A percentile compares a stretch with the other conserved stretches of the same genome.
Evolutionary conservation across 2,797 vertebrate genomes (phyloP).

Genomic region (Sebastes iracundus): DNA sequence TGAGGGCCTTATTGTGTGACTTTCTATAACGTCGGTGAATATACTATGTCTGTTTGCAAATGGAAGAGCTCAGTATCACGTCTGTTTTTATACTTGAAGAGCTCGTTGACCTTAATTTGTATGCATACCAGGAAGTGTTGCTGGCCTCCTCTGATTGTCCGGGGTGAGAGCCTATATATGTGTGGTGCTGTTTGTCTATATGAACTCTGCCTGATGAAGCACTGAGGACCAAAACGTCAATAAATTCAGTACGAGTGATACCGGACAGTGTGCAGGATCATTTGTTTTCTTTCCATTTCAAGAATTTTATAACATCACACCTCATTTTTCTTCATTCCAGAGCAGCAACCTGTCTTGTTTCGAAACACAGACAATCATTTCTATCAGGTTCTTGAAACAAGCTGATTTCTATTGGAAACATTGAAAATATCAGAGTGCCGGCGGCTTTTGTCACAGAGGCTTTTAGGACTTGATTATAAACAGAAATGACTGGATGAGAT

Average conservation of each 20-base stretch:
- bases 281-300: neutral
- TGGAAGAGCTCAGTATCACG: neutral
- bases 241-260: neutral
- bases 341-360: neutral
- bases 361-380: neutral
- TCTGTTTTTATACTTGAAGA: neutral
- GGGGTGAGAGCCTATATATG: neutral
- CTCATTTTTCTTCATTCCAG: neutral
- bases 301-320: neutral
- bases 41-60: neutral
- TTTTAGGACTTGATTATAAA: neutral
- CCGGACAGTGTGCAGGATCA: neutral
- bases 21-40: neutral
- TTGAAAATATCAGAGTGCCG: neutral
- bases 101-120: neutral
- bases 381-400: neutral
- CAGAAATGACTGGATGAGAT: neutral
- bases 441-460: neutral
- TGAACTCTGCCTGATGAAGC: neutral
- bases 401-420: neutral
- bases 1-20: neutral
- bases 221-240: neutral
- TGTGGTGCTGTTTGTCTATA: neutral
- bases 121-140: neutral
- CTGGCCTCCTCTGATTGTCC: neutral